Conservation (phyloP, 2,797 vertebrate species). For the Microchirus variegatus region DNA sequence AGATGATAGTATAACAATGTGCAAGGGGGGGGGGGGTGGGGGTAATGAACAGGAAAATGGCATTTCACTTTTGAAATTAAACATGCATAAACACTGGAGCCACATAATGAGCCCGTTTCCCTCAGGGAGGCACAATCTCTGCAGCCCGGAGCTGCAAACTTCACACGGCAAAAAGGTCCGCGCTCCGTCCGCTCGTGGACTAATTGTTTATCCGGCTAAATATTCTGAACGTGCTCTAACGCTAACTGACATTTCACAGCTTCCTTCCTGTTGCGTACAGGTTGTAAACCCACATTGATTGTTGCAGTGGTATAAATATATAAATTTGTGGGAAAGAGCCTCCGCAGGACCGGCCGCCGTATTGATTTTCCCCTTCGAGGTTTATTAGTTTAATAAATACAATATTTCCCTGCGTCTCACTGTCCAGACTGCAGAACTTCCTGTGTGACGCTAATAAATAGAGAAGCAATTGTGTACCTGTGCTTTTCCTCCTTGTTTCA, state of each 20-base stretch:
- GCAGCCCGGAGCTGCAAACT: conserved; percentile 23
- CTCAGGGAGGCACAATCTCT: conserved; percentile 27
- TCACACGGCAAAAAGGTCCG: conserved; percentile 8
- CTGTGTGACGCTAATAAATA: conserved; percentile 19
- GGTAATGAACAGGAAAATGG: conserved; percentile 21
- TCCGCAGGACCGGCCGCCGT: conserved; percentile 31
- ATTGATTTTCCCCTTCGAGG: conserved; percentile 61
- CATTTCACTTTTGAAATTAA: conserved; percentile 53
- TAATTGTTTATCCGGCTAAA: conserved; percentile 43
- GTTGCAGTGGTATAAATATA: conserved; percentile 47
- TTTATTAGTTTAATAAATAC: conserved; percentile 73
- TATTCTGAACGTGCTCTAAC: conserved; percentile 25
- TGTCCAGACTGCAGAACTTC: conserved; percentile 27
- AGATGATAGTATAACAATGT: conserved; percentile 26
- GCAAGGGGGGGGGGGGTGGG: not conserved
- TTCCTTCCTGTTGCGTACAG: conserved; percentile 23
- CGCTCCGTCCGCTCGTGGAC: conserved; percentile 17
- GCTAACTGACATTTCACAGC: conserved; percentile 37
- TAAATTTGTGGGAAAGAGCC: conserved; percentile 56
- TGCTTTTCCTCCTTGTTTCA: conserved; percentile 14
- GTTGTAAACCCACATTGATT: conserved; percentile 49
- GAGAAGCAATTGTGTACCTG: conserved; percentile 2
- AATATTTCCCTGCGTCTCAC: conserved; percentile 60
- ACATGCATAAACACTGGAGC: conserved; percentile 31
- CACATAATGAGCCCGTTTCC: conserved; percentile 41